A percentile compares a stretch with the other conserved stretches of the same genome.
Conservation (phyloP, 2,888 invertebrate genomes). For the Noctua comes region DNA sequence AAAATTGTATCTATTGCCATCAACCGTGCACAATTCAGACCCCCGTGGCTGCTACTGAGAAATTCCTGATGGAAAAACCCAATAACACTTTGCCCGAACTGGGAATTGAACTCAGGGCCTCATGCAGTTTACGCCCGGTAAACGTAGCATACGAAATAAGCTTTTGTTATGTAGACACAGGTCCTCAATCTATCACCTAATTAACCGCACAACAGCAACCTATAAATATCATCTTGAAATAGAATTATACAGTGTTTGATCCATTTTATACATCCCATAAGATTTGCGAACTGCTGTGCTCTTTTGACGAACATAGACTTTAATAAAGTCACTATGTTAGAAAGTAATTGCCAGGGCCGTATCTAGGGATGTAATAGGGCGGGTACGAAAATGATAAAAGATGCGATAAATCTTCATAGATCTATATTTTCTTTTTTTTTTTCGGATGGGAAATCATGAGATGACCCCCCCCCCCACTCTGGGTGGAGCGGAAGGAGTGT, state of each 20-base stretch:
- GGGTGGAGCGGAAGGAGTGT: too few species aligned
- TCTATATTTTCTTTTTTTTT: too few species aligned
- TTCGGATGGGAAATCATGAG: too few species aligned
- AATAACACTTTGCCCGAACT: background rate
- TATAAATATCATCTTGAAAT: constrained; percentile 47
- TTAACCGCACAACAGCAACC: constrained; percentile 19
- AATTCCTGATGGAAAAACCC: background rate
- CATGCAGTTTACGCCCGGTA: too few species aligned
- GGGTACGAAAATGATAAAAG: background rate
- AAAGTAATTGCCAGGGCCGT: constrained; percentile 32
- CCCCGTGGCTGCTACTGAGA: background rate
- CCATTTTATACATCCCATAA: constrained; percentile 23
- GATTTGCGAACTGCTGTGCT: constrained; percentile 26
- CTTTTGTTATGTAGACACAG: constrained; percentile 20
- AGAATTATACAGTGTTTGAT: constrained; percentile 35
- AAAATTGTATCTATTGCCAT: too few species aligned
- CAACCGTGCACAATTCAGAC: too few species aligned
- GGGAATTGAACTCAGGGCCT: background rate
- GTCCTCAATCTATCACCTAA: constrained; percentile 37
- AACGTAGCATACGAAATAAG: background rate
- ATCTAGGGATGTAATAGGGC: background rate
- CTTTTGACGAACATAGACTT: constrained; percentile 11
- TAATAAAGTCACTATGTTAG: constrained; percentile 4
- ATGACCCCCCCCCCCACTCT: too few species aligned
- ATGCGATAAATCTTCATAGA: too few species aligned